These are phyloP conservation scores for Hylaeus anthracinus DNA, from an alignment of 1,140 invertebrate species.

Conservation along the genomic window DNA sequence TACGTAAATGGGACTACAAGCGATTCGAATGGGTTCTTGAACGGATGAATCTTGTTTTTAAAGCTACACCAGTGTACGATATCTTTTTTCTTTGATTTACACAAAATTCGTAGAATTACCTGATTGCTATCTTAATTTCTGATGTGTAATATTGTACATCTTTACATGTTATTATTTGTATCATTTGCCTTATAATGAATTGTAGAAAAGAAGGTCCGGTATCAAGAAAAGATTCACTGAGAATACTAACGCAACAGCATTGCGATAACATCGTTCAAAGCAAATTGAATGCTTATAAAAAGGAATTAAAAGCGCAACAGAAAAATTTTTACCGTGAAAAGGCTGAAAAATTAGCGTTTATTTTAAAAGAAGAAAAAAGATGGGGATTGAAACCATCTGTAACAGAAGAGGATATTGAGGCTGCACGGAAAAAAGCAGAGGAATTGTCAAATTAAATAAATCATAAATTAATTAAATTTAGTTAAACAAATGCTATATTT, in stretches of 20 bases:
- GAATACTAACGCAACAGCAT: conserved; percentile 84
- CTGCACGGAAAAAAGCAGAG: conserved; percentile 81
- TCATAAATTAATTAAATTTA: conserved; percentile 28
- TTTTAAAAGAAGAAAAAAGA: conserved; percentile 86
- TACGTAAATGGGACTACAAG: conserved; percentile 89
- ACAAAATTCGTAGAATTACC: background rate
- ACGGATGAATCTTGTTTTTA: conserved; percentile 89
- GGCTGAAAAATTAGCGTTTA: conserved; percentile 83
- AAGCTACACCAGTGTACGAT: conserved; percentile 83
- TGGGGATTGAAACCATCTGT: conserved; percentile 85
- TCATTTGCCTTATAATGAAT: background rate
- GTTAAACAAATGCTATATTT: background rate
- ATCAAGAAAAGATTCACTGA: conserved; percentile 84
- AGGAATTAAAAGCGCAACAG: conserved; percentile 84
- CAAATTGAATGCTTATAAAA: conserved; percentile 85
- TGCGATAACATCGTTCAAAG: conserved; percentile 85
- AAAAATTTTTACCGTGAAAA: conserved; percentile 85
- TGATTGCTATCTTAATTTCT: background rate
- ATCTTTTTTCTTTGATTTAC: conserved; percentile 1
- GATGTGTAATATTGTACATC: background rate
- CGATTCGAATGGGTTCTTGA: conserved; percentile 94
- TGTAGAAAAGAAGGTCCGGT: background rate
- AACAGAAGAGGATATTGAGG: conserved; percentile 84
- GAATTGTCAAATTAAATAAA: conserved; percentile 65
- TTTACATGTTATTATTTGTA: background rate